Evolutionary conservation across 2,797 vertebrate species (phyloP), one percentile per base, ranked within the genome.

Genomic region (Paedocypris micromegethes): DNA sequence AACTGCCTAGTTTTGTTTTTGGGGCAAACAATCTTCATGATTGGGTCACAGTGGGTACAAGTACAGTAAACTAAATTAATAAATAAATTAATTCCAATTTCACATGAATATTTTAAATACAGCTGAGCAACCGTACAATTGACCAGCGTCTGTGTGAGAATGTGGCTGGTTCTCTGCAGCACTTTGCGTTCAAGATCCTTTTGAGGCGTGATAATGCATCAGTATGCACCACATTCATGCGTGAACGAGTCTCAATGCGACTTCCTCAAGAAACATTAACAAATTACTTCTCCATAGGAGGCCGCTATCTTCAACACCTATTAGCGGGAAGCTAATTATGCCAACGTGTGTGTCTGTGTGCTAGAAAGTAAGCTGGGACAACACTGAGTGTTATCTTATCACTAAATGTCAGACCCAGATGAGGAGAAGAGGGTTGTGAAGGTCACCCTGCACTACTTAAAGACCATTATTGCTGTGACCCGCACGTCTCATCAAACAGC

Each of bases 271-370:
- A 80, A 68, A 70, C 64, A 76, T 80, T 77, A 80, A 74, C 69
- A 70, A 47, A 63, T 78, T 78, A 72, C 63, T 54, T 62, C 76
- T 74, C 66, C 68, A 70, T 74, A 58, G 74, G 76, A 69, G 71
- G 56, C 72, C 74, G 68, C 66, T 75, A 71, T 74, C 75, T 71
- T 77, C 69, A 77, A 77, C 66, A 72, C 73, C 72, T 76, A 70
- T 72, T 74, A 65, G 63, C 63, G 65, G 72, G 68, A 72, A 72
- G 47, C 66, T 79, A 76, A 79, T 79, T 77, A 76, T 58, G 53
- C 75, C 73, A 73, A 67, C 9, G 49, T 9, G 40, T 57, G 44
- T 4, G n/a, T 71, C 59, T 72, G 57, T 64, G 53, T 63, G 68
- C 58, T 65, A 56, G 62, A 67, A 69, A 67, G 45, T 61, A 51